phyloP scores from a whole-genome alignment of 1,140 invertebrate species.

The Pissodes strobi region DNA sequence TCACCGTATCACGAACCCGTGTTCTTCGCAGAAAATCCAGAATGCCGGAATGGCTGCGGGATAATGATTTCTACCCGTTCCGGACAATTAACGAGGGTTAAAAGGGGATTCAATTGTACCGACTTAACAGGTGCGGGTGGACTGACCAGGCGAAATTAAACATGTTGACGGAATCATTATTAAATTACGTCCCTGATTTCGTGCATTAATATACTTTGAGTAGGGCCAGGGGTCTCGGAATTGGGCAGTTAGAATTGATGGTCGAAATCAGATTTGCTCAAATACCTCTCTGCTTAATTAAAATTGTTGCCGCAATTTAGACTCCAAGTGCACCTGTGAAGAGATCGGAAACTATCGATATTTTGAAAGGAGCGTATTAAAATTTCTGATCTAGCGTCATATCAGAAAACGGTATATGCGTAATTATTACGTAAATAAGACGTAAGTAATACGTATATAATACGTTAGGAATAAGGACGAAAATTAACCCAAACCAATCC shows the following conservation, averaged over 20 bases:
- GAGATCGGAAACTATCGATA: no score
- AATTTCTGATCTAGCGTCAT: no score
- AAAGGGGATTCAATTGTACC: slow-evolving; percentile 55
- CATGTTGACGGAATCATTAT: slow-evolving; percentile 42
- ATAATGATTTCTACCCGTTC: slow-evolving; percentile 55
- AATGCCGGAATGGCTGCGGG: slow-evolving; percentile 35
- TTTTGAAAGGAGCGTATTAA: no score
- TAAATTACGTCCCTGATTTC: slow-evolving; percentile 36
- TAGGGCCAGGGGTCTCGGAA: slow-evolving; percentile 25
- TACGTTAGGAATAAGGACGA: no score
- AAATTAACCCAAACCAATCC: no score
- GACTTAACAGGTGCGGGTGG: slow-evolving; percentile 55
- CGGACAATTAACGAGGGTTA: slow-evolving; percentile 56
- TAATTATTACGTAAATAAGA: no score
- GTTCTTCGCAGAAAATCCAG: slow-evolving; percentile 19
- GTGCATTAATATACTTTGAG: slow-evolving; percentile 37
- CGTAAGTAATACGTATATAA: no score
- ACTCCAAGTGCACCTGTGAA: no score
- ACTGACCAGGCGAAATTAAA: slow-evolving; percentile 53
- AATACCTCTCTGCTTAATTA: slow-evolving; percentile 31
- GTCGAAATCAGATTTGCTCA: slow-evolving; percentile 31
- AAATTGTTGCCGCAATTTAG: slow-evolving; percentile 17
- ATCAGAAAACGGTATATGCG: no score
- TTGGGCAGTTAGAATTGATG: slow-evolving; percentile 33
- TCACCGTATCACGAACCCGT: slow-evolving; percentile 28